phyloP scores from a whole-genome alignment of 2,797 vertebrate species.

The Halcyon badia region DNA sequence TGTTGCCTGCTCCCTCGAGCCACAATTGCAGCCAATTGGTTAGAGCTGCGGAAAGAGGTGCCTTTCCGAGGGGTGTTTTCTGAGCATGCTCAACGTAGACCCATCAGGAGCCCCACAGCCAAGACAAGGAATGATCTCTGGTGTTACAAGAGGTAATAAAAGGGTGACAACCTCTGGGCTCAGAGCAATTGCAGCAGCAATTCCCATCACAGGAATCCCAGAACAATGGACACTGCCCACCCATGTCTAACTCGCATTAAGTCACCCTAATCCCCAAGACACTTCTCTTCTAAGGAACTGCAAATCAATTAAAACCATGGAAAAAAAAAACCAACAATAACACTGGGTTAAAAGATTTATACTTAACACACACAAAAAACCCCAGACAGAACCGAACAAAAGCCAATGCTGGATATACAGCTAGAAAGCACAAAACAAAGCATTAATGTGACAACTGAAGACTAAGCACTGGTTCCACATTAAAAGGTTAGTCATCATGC shows the following conservation, averaged over 20 bases:
- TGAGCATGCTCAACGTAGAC: constrained; percentile 68
- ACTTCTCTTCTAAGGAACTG: constrained; percentile 38
- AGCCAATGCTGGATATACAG: constrained; percentile 54
- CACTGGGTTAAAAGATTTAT: constrained; percentile 70
- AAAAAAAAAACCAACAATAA: neutral
- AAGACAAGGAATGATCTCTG: neutral
- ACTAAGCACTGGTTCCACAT: constrained; percentile 41
- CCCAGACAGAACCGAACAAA: constrained; percentile 68
- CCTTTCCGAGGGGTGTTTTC: neutral
- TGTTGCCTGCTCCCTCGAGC: neutral
- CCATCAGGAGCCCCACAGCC: constrained; percentile 2
- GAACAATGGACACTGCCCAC: constrained; percentile 34
- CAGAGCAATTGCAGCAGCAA: neutral
- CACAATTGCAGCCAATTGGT: neutral
- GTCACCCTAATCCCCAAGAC: constrained; percentile 45
- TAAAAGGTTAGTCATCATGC: constrained; percentile 71
- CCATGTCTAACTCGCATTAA: constrained; percentile 44
- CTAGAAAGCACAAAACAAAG: constrained; percentile 71
- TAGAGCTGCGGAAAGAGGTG: neutral
- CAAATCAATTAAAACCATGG: constrained; percentile 67
- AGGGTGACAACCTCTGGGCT: constrained; percentile 16
- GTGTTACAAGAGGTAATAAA: neutral
- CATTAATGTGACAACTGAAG: constrained; percentile 61
- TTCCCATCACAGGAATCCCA: constrained; percentile 5
- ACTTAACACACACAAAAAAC: constrained; percentile 48